Evolutionary conservation across 2,888 invertebrate species (phyloP).

Genomic region (Xestia rhomboidea): DNA sequence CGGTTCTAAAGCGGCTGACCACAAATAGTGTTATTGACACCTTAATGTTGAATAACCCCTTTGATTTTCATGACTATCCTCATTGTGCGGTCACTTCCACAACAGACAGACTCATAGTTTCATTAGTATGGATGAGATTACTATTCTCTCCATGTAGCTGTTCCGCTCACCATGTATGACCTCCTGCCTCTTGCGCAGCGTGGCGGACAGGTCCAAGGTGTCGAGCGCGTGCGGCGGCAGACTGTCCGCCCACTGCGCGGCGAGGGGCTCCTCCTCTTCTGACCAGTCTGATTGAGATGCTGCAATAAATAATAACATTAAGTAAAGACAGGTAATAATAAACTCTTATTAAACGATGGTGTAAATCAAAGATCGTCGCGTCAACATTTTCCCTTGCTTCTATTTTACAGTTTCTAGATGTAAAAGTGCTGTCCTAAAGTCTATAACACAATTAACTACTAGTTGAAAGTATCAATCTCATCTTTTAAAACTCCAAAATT

Average conservation of each 20-base stretch:
- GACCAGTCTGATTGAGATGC: slow-evolving; percentile 88
- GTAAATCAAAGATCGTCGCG: not conserved
- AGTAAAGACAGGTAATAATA: too few relatives aligned
- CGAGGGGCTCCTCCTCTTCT: slow-evolving; percentile 86
- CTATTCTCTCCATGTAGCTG: not conserved
- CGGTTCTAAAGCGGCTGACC: too few relatives aligned
- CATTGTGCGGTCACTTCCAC: too few relatives aligned
- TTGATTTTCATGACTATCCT: too few relatives aligned
- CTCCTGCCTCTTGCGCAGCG: slow-evolving; percentile 87
- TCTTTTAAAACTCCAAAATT: not conserved
- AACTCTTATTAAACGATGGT: not conserved
- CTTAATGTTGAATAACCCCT: not conserved
- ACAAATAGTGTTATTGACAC: too few relatives aligned
- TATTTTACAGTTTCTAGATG: not conserved
- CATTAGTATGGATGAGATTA: not conserved
- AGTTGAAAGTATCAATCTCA: not conserved
- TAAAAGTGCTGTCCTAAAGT: not conserved
- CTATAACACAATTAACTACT: not conserved
- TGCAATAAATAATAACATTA: slow-evolving; percentile 60
- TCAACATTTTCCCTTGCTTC: not conserved
- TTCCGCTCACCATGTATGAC: slow-evolving; percentile 85
- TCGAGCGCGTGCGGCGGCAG: slow-evolving; percentile 84
- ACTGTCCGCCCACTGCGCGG: slow-evolving; percentile 87
- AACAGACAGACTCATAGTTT: too few relatives aligned
- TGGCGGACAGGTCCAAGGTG: slow-evolving; percentile 78